phyloP scores from a whole-genome alignment of 2,113 vertebrate genomes.

The Laticauda laticaudata region DNA sequence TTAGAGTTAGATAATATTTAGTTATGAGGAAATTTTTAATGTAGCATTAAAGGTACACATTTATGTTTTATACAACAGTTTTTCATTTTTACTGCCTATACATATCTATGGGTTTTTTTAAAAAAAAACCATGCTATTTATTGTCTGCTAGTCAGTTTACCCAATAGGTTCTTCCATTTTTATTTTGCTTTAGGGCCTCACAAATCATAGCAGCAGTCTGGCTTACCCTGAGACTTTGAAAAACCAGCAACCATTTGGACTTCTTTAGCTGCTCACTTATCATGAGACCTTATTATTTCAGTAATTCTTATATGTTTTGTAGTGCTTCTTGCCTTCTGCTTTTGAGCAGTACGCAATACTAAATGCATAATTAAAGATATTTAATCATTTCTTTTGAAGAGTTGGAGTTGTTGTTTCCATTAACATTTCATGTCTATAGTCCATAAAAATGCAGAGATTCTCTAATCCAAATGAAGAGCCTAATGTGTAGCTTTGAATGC shows the following conservation, averaged over 20 bases:
- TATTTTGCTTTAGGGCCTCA: conserved; percentile 7
- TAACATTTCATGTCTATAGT: not conserved
- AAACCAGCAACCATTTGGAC: not conserved
- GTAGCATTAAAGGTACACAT: not conserved
- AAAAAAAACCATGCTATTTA: not conserved
- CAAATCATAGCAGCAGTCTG: not conserved
- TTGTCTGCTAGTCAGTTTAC: not conserved
- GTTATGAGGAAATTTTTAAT: not conserved
- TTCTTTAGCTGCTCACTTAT: not conserved
- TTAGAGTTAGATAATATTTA: not conserved
- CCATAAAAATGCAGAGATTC: not conserved
- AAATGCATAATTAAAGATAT: not conserved
- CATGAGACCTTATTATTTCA: not conserved
- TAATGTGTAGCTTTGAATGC: not conserved
- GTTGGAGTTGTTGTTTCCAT: not conserved
- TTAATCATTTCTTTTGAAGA: not conserved
- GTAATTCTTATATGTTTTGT: not conserved
- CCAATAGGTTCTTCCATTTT: conserved; percentile 1
- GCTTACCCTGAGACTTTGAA: not conserved
- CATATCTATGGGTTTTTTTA: not conserved
- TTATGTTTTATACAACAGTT: not conserved
- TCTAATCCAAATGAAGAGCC: not conserved
- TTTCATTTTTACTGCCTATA: not conserved
- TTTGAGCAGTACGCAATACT: not conserved
- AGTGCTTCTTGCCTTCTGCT: not conserved